Conservation (phyloP, 2,888 invertebrate species). For the Agrotis puta region DNA sequence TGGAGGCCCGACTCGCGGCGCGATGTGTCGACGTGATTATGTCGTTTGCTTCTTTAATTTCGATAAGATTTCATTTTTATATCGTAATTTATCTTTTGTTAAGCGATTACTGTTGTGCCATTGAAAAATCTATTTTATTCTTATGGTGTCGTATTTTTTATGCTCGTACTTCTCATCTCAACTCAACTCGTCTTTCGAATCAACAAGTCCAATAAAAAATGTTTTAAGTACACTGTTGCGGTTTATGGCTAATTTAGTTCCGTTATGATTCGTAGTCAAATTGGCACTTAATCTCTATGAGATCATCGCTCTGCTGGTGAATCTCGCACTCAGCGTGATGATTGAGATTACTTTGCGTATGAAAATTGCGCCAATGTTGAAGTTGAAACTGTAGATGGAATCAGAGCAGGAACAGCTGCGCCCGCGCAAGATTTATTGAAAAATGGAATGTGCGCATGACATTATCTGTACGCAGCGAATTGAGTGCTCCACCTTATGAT, state of each 20-base stretch:
- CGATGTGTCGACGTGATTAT: slow-evolving; percentile 67
- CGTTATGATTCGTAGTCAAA: slow-evolving; percentile 48
- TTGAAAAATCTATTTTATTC: slow-evolving; percentile 21
- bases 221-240: slow-evolving; percentile 16
- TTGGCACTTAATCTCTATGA: slow-evolving; percentile 51
- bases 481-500: slow-evolving; percentile 8
- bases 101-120: slow-evolving; percentile 14
- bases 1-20: slow-evolving; percentile 39
- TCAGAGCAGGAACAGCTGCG: slow-evolving; percentile 28
- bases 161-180: not conserved
- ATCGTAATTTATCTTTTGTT: slow-evolving; percentile 40
- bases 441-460: slow-evolving; percentile 19
- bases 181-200: not conserved
- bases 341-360: slow-evolving; percentile 41
- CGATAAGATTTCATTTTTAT: slow-evolving; percentile 48
- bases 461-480: slow-evolving; percentile 38
- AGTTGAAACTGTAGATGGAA: slow-evolving; percentile 33
- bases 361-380: slow-evolving; percentile 34
- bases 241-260: slow-evolving; percentile 47
- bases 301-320: slow-evolving; percentile 36
- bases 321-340: slow-evolving; percentile 22
- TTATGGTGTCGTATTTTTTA: slow-evolving; percentile 8
- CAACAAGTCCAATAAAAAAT: slow-evolving; percentile 18
- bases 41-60: slow-evolving; percentile 54
- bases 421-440: slow-evolving; percentile 40